Base-by-base conservation (phyloP, 37 sponge, comb jelly and placozoan genomes). In the Theonella swinhoei region DNA sequence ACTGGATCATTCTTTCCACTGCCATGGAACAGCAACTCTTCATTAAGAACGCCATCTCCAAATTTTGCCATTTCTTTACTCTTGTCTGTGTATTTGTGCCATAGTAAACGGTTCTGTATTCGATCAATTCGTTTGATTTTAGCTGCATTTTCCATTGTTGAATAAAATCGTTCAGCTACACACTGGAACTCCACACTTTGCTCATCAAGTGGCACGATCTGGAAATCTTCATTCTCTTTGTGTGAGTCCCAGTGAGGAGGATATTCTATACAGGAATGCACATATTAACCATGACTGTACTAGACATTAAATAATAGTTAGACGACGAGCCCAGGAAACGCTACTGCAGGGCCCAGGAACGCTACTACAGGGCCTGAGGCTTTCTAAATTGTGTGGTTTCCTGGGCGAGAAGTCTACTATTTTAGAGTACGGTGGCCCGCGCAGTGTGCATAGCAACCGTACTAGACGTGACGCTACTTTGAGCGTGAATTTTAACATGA, bases 71-170 rank as follows among this genome's bases (percentile, higher is more conserved):
- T 86, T 37, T 34, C 25, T 64, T 68, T 47, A 24, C 71, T 62
- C 20, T 82, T 69, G 24, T 78, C 67, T 9, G 26, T 22, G 78
- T 86, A 91, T 38, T 62, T 85, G 19, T 29, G 65, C 91, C 91
- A 91, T 0, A 91, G 79, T 39, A 77, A 7, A 37, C 76, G 74
- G 47, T 91, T 91, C 68, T 91, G 91, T 36, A 91, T 81, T 17
- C 91, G 81, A 9, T 86, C 78, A 42, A 91, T 77, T 33, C 43
- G 59, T 28, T n/a, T 0, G 23, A 91, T 77, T 19, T 62, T 59
- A 25, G 24, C n/a, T n/a, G 24, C 33, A 58, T 40, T 39, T 35
- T 86, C 87, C 66, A 85, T 39, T 0, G 81, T 74, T 28, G 59
- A 75, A 17, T 28, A 20, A 40, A 91, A 91, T 5, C 28, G 61